These are phyloP conservation scores for Jordanella pulchra DNA, from an alignment of 2,797 vertebrate genomes.

Conservation along the genomic window DNA sequence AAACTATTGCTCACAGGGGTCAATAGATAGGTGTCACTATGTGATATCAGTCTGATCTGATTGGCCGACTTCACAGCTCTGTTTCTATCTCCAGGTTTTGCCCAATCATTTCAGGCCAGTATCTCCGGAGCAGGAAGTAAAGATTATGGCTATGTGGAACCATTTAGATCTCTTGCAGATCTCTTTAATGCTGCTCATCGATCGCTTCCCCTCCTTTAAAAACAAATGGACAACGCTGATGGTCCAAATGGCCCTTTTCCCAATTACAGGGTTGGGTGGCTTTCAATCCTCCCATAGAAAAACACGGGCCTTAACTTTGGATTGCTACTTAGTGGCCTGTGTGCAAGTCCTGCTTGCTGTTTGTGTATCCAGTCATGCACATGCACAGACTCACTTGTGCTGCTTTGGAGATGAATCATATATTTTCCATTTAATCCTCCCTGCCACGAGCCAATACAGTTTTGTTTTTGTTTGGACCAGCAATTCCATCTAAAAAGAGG, in stretches of 20 bases:
- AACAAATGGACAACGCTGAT: slow-evolving; percentile 80
- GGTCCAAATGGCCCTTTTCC: slow-evolving; percentile 80
- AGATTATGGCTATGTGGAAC: slow-evolving; percentile 67
- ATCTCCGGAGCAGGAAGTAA: slow-evolving; percentile 80
- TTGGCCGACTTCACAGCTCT: slow-evolving; percentile 62
- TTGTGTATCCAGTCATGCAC: slow-evolving; percentile 22
- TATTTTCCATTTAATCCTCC: slow-evolving; percentile 40
- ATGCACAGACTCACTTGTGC: slow-evolving; percentile 1
- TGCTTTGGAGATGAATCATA: slow-evolving; percentile 41
- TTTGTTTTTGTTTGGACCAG: slow-evolving; percentile 35
- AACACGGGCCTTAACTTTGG: slow-evolving; percentile 57
- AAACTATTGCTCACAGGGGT: slow-evolving; percentile 32
- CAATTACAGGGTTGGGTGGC: slow-evolving; percentile 80
- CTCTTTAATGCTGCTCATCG: slow-evolving; percentile 78
- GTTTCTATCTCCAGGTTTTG: slow-evolving; percentile 61
- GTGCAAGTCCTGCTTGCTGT: slow-evolving; percentile 42
- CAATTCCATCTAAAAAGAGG: slow-evolving; percentile 52
- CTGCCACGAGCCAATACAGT: slow-evolving; percentile 22
- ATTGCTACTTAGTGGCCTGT: slow-evolving; percentile 60
- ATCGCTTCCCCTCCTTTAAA: slow-evolving; percentile 77
- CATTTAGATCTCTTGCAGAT: slow-evolving; percentile 85
- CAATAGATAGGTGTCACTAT: slow-evolving; percentile 50
- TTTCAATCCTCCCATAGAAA: slow-evolving; percentile 72
- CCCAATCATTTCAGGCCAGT: slow-evolving; percentile 78
- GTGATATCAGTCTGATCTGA: slow-evolving; percentile 60